These are phyloP conservation scores for Sebastes hopkinsi DNA, from an alignment of 2,797 vertebrate genomes.

Conservation along the genomic window DNA sequence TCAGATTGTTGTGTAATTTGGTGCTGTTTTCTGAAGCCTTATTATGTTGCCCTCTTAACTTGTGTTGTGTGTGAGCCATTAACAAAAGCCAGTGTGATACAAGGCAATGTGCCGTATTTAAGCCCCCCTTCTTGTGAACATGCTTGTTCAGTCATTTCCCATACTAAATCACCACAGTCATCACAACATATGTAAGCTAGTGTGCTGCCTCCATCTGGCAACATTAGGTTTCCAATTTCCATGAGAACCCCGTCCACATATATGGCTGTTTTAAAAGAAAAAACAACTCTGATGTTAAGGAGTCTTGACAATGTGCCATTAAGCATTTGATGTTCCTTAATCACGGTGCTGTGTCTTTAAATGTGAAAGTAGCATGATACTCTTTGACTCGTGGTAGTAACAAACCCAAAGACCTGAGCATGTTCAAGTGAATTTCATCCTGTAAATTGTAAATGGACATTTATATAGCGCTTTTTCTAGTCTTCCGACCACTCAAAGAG, in stretches of 20 bases:
- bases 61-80: conserved; percentile 12
- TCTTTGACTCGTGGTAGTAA: conserved; percentile 13
- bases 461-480: too few species aligned
- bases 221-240: conserved; percentile 25
- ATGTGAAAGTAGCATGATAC: conserved; percentile 31
- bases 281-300: conserved; percentile 25
- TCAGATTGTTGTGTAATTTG: neutral
- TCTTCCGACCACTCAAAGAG: too few species aligned
- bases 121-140: conserved; percentile 15
- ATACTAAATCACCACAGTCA: conserved; percentile 39
- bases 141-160: conserved; percentile 39
- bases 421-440: conserved; percentile 5
- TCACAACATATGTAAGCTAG: conserved; percentile 31
- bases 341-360: conserved; percentile 34
- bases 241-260: conserved; percentile 1
- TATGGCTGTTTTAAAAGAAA: neutral
- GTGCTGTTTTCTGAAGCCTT: neutral
- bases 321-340: conserved; percentile 25
- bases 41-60: conserved; percentile 29
- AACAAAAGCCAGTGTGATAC: conserved; percentile 8
- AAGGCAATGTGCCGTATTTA: conserved; percentile 3
- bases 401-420: neutral
- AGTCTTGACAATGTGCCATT: conserved; percentile 35
- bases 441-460: too few species aligned
- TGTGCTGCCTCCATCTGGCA: conserved; percentile 56